Conservation (phyloP, 1,140 invertebrate genomes). For the Coptotermes formosanus region DNA sequence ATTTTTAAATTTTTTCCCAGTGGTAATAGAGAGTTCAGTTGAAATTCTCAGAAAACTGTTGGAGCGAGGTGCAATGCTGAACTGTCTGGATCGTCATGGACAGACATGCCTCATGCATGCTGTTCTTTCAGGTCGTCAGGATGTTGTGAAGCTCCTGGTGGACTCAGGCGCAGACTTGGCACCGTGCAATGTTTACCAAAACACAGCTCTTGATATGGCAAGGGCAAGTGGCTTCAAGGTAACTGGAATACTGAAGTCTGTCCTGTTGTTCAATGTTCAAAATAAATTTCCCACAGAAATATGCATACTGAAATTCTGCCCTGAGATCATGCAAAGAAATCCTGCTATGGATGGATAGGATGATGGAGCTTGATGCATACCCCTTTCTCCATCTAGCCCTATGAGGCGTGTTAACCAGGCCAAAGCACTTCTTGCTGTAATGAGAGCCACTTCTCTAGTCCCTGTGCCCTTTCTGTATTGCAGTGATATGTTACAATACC, state of each 20-base stretch:
- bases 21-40: background rate
- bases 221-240: background rate
- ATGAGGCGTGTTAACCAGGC: too few species aligned
- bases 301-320: too few species aligned
- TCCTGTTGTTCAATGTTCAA: background rate
- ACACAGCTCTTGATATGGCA: conserved; percentile 20
- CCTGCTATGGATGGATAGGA: too few species aligned
- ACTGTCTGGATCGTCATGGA: background rate
- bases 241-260: background rate
- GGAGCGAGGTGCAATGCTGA: background rate
- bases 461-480: too few species aligned
- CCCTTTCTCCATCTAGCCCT: too few species aligned
- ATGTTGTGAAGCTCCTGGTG: conserved; percentile 21
- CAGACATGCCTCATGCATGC: conserved; percentile 25
- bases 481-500: too few species aligned
- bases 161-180: background rate
- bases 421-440: too few species aligned
- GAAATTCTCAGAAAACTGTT: background rate
- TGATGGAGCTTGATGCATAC: too few species aligned
- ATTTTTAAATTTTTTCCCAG: background rate
- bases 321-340: too few species aligned
- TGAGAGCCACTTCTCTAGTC: too few species aligned
- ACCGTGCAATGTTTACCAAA: background rate
- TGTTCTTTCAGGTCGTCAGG: background rate
- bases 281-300: too few species aligned